Evolutionary conservation across 2,888 invertebrate species (phyloP).

Genomic region (Parasteatoda lunata): DNA sequence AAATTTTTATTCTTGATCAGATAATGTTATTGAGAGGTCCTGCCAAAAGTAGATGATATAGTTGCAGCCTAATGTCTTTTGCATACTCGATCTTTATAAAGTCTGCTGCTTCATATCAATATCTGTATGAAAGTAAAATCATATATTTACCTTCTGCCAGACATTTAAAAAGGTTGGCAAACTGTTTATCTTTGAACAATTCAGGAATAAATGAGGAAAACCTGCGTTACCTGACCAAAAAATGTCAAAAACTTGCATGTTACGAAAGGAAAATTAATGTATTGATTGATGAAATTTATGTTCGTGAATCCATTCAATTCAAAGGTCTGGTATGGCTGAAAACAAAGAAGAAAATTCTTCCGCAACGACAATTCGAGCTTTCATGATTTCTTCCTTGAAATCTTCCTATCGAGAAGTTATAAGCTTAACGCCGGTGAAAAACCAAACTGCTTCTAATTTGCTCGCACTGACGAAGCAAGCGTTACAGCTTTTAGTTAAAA

Average conservation of each 20-base stretch:
- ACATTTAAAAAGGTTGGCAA: conserved; percentile 3
- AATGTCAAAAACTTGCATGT: not conserved
- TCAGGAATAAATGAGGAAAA: not conserved
- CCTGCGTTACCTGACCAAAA: not conserved
- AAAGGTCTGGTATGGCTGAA: not conserved
- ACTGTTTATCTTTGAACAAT: not conserved
- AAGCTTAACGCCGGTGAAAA: not conserved
- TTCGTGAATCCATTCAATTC: not conserved
- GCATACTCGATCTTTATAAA: not conserved
- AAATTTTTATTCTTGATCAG: no score
- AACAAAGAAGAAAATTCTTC: not conserved
- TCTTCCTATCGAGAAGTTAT: not conserved
- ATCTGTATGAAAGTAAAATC: not conserved
- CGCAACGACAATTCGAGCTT: not conserved
- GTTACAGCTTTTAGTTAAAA: not conserved
- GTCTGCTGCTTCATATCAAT: not conserved
- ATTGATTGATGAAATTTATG: not conserved
- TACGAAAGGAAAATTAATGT: not conserved
- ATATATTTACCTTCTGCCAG: not conserved
- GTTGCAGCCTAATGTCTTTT: not conserved
- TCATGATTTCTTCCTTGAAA: conserved; percentile 4
- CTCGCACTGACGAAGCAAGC: not conserved
- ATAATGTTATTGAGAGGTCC: no score
- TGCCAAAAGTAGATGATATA: not conserved
- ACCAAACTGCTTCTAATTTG: conserved; percentile 1